phyloP scores from a whole-genome alignment of 2,113 vertebrate species.

The Notothenia coriiceps region DNA sequence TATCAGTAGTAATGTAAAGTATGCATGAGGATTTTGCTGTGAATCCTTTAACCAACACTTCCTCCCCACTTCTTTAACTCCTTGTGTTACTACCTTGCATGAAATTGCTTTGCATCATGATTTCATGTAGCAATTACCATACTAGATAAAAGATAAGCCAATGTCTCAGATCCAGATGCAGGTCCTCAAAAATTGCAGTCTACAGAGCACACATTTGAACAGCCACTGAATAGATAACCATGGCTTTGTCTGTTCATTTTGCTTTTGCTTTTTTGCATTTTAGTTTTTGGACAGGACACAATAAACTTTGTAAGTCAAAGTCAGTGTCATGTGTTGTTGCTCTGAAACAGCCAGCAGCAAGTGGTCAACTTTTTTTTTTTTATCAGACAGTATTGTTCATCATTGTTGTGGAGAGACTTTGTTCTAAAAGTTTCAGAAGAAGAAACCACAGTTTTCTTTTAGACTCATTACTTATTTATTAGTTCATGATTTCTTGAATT shows the following conservation, averaged over 20 bases:
- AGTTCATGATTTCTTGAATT: constrained; percentile 1
- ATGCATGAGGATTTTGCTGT: background rate
- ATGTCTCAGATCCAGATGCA: constrained; percentile 31
- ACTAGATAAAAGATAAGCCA: constrained; percentile 52
- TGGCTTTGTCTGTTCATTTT: no score
- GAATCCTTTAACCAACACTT: background rate
- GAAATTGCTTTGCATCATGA: constrained; percentile 2
- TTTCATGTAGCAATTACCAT: background rate
- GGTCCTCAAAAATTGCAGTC: background rate
- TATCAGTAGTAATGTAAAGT: background rate
- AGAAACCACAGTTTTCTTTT: background rate
- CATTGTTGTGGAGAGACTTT: background rate
- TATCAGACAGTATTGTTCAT: background rate
- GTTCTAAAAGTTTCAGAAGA: background rate
- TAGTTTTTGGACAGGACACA: constrained; percentile 3
- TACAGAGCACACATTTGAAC: background rate
- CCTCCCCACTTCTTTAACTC: background rate
- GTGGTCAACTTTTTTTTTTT: background rate
- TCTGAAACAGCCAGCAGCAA: background rate
- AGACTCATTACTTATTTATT: constrained; percentile 1
- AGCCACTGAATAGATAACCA: no score
- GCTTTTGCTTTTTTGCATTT: constrained; percentile 9
- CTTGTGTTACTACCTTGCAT: background rate
- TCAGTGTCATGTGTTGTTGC: background rate
- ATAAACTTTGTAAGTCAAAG: constrained; percentile 37